These are phyloP conservation scores for Chaunax sp. DNA, from an alignment of 2,797 vertebrate genomes.

Conservation along the genomic window DNA sequence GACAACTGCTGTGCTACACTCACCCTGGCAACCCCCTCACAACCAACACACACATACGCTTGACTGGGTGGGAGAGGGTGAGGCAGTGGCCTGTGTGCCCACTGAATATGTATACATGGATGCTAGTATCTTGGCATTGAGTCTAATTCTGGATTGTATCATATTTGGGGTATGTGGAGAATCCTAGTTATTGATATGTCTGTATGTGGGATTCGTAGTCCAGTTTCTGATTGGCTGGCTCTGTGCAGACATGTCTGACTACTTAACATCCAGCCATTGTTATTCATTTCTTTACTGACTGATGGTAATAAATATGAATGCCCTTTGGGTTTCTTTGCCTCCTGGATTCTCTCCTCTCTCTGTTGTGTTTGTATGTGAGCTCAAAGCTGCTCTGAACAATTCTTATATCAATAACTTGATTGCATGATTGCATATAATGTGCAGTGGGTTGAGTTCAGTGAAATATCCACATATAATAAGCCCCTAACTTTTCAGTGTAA, in stretches of 20 bases:
- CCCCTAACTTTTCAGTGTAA: too few relatives aligned
- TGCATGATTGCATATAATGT: too few relatives aligned
- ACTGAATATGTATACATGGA: background rate
- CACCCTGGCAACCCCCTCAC: conserved; percentile 44
- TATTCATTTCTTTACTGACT: too few relatives aligned
- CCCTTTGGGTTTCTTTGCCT: too few relatives aligned
- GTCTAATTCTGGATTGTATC: background rate
- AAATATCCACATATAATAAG: too few relatives aligned
- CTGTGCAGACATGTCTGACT: conserved; percentile 3
- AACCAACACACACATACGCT: background rate
- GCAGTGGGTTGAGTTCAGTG: too few relatives aligned
- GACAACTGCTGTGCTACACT: conserved; percentile 49
- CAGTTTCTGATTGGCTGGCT: background rate
- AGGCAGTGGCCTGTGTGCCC: background rate
- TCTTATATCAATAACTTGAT: too few relatives aligned
- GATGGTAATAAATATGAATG: too few relatives aligned
- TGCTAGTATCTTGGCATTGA: background rate
- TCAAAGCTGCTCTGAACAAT: too few relatives aligned
- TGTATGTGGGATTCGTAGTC: background rate
- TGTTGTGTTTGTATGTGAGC: conserved; percentile 11
- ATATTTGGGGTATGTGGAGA: background rate
- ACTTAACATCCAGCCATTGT: conserved; percentile 4
- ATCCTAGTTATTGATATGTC: conserved; percentile 3
- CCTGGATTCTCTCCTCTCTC: background rate
- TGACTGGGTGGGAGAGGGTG: conserved; percentile 14